A percentile compares a stretch with the other conserved stretches of the same genome.
These are phyloP conservation scores for Psittacus erithacus DNA, from an alignment of 2,113 vertebrate species.

Conservation along the genomic window DNA sequence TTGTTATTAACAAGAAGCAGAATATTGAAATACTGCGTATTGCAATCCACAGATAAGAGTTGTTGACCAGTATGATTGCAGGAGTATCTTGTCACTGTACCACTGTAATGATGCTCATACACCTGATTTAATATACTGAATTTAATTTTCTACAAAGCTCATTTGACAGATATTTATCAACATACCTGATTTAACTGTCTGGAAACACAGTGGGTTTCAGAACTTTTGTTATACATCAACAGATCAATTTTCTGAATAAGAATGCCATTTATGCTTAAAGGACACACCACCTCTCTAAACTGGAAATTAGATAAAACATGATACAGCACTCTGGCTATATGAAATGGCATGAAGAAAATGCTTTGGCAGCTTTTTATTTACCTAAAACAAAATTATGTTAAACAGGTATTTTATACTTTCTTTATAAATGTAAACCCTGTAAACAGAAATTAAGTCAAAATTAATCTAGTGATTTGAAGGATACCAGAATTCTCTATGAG, in stretches of 20 bases:
- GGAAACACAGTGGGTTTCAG: background rate
- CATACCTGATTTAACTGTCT: background rate
- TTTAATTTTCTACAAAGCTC: background rate
- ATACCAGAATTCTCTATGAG: background rate
- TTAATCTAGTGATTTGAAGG: background rate
- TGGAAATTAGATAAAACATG: background rate
- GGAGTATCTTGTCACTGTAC: background rate
- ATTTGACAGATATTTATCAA: slow-evolving; percentile 7
- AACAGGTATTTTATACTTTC: background rate
- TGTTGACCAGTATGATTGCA: background rate
- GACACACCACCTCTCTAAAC: background rate
- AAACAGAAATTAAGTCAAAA: background rate
- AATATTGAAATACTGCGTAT: background rate
- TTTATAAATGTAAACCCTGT: background rate
- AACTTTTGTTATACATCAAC: background rate
- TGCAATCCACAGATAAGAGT: background rate
- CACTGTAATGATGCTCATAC: background rate
- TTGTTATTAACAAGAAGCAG: background rate
- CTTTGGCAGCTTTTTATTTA: background rate
- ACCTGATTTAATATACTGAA: background rate
- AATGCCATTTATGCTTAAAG: background rate
- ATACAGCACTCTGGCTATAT: background rate
- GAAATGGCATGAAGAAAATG: background rate
- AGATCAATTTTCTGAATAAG: slow-evolving; percentile 24
- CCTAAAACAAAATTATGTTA: background rate